A percentile compares a stretch with the other conserved stretches of the same genome.
These are phyloP conservation scores for Parelbella ahira DNA, from an alignment of 2,888 invertebrate genomes.

Conservation along the genomic window DNA sequence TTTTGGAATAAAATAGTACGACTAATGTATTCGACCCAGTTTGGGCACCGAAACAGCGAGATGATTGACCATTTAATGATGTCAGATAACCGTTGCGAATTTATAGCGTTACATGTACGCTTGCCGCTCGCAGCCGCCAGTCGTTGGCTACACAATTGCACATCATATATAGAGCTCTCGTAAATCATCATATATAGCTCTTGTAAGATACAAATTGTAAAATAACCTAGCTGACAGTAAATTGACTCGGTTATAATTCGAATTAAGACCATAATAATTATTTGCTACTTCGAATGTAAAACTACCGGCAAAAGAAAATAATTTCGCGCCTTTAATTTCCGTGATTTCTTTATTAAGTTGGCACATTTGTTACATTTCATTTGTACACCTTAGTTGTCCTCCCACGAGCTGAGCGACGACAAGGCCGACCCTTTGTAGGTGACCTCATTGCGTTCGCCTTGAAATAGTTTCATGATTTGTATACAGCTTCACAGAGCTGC, in stretches of 20 bases:
- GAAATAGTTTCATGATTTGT: constrained; percentile 76
- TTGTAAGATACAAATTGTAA: constrained; percentile 16
- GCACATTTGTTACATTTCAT: constrained; percentile 23
- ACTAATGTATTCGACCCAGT: constrained; percentile 63
- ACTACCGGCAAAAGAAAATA: too few relatives aligned
- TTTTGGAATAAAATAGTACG: constrained; percentile 45
- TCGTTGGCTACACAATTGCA: constrained; percentile 17
- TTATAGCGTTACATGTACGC: constrained; percentile 32
- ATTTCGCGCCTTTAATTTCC: too few relatives aligned
- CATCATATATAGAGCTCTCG: too few relatives aligned
- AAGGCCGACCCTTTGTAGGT: constrained; percentile 72
- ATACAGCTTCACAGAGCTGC: constrained; percentile 36
- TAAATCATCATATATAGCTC: constrained; percentile 12
- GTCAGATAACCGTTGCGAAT: constrained; percentile 58
- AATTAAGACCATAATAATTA: too few relatives aligned
- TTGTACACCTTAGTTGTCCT: constrained; percentile 43
- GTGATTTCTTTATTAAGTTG: too few relatives aligned
- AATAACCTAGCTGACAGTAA: too few relatives aligned
- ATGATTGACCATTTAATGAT: constrained; percentile 70
- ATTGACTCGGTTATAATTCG: too few relatives aligned
- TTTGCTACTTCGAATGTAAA: too few relatives aligned
- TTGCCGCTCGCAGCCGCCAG: constrained; percentile 15
- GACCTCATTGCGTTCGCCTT: constrained; percentile 75
- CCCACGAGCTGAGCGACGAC: constrained; percentile 60
- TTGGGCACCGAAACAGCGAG: constrained; percentile 50